A percentile compares a stretch with the other conserved stretches of the same genome.
phyloP scores from a whole-genome alignment of 2,888 invertebrate genomes.

The Rotaria magnacalcarata region DNA sequence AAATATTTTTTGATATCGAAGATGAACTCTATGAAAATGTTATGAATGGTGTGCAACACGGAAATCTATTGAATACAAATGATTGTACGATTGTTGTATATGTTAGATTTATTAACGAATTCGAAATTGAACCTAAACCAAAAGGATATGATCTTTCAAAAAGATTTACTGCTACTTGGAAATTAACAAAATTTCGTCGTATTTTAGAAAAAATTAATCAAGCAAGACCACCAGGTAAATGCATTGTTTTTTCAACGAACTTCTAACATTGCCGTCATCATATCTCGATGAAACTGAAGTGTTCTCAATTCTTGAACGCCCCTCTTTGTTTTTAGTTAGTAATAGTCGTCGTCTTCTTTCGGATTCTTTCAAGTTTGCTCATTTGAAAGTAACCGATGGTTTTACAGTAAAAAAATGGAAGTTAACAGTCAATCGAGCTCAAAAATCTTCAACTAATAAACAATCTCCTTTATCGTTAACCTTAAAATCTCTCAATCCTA shows the following conservation, averaged over 20 bases:
- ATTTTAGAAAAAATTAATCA: constrained; percentile 14
- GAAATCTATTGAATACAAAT: neutral
- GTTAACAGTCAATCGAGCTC: neutral
- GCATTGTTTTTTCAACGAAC: no score
- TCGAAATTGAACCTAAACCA: neutral
- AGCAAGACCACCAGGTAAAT: neutral
- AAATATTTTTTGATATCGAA: neutral
- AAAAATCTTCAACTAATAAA: neutral
- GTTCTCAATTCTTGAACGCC: no score
- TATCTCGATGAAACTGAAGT: no score
- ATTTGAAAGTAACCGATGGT: neutral
- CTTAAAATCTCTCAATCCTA: neutral
- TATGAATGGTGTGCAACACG: neutral
- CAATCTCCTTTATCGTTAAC: neutral
- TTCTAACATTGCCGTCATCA: no score
- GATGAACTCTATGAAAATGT: neutral
- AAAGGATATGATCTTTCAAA: neutral
- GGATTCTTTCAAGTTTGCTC: neutral
- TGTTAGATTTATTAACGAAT: neutral
- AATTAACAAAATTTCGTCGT: neutral
- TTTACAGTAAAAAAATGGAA: neutral
- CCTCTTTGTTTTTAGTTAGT: neutral
- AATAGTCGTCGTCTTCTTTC: neutral
- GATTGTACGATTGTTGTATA: neutral
- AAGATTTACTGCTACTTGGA: neutral